phyloP scores from a whole-genome alignment of 2,797 vertebrate species.

The Syngnathus rostellatus region DNA sequence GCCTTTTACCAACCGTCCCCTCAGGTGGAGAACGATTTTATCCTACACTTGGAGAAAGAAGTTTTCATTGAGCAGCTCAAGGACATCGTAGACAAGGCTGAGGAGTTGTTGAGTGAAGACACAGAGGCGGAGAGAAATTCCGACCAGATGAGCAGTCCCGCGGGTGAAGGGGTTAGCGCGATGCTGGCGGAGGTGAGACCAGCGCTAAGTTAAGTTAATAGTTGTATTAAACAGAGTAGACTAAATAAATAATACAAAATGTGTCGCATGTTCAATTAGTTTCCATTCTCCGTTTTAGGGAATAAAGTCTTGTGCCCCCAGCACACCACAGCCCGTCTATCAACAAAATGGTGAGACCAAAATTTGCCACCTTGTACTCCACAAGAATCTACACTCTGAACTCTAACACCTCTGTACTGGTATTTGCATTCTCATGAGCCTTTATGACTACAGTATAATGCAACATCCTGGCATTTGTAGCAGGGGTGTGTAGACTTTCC shows the following conservation, averaged over 20 bases:
- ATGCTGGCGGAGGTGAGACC: slow-evolving; percentile 60
- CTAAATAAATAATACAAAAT: background rate
- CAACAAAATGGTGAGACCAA: slow-evolving; percentile 85
- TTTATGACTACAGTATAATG: background rate
- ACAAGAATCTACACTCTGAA: background rate
- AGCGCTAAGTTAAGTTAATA: too few relatives aligned
- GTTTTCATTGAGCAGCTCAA: slow-evolving; percentile 97
- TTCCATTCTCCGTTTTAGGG: slow-evolving; percentile 38
- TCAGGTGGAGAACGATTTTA: slow-evolving; percentile 96
- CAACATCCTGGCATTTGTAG: background rate
- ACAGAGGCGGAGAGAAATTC: slow-evolving; percentile 80
- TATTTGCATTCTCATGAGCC: background rate
- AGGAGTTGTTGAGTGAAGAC: slow-evolving; percentile 95
- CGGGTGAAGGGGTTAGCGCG: slow-evolving; percentile 51
- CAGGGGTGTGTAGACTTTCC: background rate
- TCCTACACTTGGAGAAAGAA: slow-evolving; percentile 88
- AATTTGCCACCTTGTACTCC: background rate
- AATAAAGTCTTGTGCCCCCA: slow-evolving; percentile 65
- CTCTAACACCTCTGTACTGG: background rate
- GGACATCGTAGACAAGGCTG: slow-evolving; percentile 96
- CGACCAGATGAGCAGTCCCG: slow-evolving; percentile 76
- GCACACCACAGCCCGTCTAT: slow-evolving; percentile 78
- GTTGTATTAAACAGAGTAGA: too few relatives aligned
- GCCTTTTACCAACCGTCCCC: background rate
- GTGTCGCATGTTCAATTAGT: slow-evolving; percentile 7